Evolutionary conservation across 2,888 invertebrate genomes (phyloP), one percentile per base, ranked within the genome.

Genomic region (Mylabris sibirica): DNA sequence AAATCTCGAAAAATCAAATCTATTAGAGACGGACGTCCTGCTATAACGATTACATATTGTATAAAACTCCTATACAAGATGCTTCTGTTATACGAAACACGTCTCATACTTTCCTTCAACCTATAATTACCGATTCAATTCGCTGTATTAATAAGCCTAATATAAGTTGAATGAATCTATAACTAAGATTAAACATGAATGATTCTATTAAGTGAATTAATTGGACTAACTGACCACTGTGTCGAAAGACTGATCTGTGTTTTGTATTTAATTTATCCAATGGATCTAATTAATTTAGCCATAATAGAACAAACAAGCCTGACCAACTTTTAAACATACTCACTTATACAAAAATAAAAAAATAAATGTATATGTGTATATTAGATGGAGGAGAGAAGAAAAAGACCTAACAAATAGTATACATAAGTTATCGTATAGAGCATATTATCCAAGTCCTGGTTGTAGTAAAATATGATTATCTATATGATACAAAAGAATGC

Each of bases 381-480:
- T n/a, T 3, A 38, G 12, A 38, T 38, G 9, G 35, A 14, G 20
- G 17, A 49, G 17, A 49, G 20, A 9, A 49, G 41, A n/a, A 22
- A 67, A 67, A 65, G 30, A 65, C 20, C 24, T 60, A 66, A 68
- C 65, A 67, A 70, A 67, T 67, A 41, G 65, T 62, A 59, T 61
- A 67, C 67, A 67, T 70, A 70, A 70, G 67, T 70, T 70, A 67
- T 60, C 24, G 35, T 38, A 67, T 44, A 24, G 24, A 53, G 26
- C 64, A 62, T 64, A 69, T 69, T 64, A 66, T 49, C 44, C 65
- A 70, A 65, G 64, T 17, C 60, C 11, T 12, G 22, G 4, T 57
- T n/a, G 65, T 63, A 67, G 60, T 67, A 70, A 70, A 70, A 59
- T 67, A 70, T 65, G 67, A 70, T 70, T 70, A 70, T 67, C 70